Base-by-base conservation (phyloP, 2,797 vertebrate genomes). In the Lutjanus argentimaculatus region DNA sequence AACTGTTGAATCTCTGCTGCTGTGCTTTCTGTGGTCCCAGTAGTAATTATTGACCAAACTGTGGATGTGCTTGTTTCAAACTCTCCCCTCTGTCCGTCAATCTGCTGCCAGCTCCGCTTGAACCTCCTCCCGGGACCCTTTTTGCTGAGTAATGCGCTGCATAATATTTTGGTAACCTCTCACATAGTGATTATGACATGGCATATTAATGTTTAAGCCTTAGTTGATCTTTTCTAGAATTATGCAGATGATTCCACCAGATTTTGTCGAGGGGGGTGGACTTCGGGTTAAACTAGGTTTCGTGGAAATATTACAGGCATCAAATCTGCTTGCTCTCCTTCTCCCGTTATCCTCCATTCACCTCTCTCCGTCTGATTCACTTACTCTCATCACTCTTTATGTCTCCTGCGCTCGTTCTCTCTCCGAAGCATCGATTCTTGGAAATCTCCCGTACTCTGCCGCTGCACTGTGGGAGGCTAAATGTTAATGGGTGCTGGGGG, bases 191-290 rank as follows among this genome's bases (percentile, higher is more conserved):
- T 83, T 86, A 82, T 81, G 82, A 64, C 86, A 58, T 69, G 22
- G 36, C 52, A 63, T 83, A 75, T 88, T 77, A 70, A 84, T 84
- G 76, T 75, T 81, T 85, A 89, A 92, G 72, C 84, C 56, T 19
- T 36, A 6, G 59, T 80, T 82, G 75, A 82, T 81, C 72, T 71
- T 77, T 72, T 85, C 14, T 43, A 55, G 77, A 79, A 83, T 73
- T 55, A 78, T 58, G 43, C n/a, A 81, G 61, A 67, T 70, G 45
- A 85, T 75, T 85, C 42, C 48, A 67, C n/a, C 63, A 76, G 51
- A 45, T 83, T 72, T 77, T 67, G 25, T 75, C 9, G 17, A 5
- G 5, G 36, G 3, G n/a, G 36, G 42, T n/a, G 49, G 58, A 17
- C 48, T 67, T 71, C 1, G 25, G 25, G 22, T 77, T 67, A 43